Evolutionary conservation across 2,888 invertebrate species (phyloP), one percentile per base, ranked within the genome.

Genomic region (Pyralis farinalis): DNA sequence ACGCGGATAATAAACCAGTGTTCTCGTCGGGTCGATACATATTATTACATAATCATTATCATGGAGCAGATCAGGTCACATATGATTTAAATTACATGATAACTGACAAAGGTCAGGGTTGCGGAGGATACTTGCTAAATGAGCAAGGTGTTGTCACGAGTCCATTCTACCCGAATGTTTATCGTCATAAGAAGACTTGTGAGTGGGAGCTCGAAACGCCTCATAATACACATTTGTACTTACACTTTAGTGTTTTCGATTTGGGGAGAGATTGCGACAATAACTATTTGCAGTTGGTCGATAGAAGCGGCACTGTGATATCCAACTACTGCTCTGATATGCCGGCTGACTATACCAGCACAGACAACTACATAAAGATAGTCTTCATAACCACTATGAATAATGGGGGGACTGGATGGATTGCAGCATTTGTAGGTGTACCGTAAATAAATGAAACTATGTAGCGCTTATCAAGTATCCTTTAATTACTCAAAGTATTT

Each of bases 361-460:
- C 54, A 0, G 86, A 89, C 6, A 92, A 92, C 62, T 81, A 79
- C 42, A 71, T 95, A 0, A 79, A 89, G 31, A 80, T 96, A 7
- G 87, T 90, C 0, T 94, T 93, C 63, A 86, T 83, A 30, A 93
- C 94, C 21, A 91, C 91, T 7, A 75, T 90, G 34, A 93, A 94
- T 55, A 95, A 94, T 58, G 91, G 91, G 12, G 95, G 95, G 6
- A 90, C 90, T 1, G 96, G 96, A 12, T 96, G 94, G 93, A 62
- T 88, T 1, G 89, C 90, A 1, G 63, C 72, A 21, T 88, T 86
- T 49, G 47, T 73, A 7, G 79, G 55, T 12, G 41, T 52, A 29
- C 2, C 36, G 29, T 16, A 16, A 16, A 16, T 52, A 36, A 43
- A n/a, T n/a, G n/a, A n/a, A n/a, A n/a, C n/a, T n/a, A n/a, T n/a